Percentiles rank a stretch among this genome's conserved stretches.
Conservation (phyloP, 2,888 invertebrate species). For the Aporophyla nigra region DNA sequence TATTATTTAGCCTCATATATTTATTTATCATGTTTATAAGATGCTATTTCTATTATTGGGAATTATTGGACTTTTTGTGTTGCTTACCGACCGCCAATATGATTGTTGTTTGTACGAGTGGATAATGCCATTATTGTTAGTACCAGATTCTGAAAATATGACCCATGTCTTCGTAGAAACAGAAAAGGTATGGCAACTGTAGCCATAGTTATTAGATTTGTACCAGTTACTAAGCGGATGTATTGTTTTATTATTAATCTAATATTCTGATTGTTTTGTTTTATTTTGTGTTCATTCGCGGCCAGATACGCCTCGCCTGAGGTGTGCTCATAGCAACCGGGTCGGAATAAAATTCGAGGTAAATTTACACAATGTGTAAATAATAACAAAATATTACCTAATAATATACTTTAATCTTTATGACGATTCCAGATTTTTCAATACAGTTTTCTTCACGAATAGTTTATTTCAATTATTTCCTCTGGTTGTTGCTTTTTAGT, state of each 20-base stretch:
- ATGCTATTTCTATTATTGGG: not conserved
- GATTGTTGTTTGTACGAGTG: not conserved
- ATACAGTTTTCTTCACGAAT: not conserved
- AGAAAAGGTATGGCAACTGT: no score
- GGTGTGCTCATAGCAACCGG: not conserved
- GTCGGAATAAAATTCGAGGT: not conserved
- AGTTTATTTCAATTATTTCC: not conserved
- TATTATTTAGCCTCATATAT: constrained; percentile 7
- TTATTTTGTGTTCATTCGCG: not conserved
- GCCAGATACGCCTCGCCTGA: not conserved
- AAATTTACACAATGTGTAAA: not conserved
- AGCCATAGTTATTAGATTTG: no score
- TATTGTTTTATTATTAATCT: no score
- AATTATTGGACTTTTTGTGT: not conserved
- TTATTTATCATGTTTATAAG: not conserved
- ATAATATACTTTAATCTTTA: not conserved
- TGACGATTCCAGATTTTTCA: not conserved
- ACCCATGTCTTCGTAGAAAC: no score
- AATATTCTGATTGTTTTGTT: not conserved
- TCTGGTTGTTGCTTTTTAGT: not conserved
- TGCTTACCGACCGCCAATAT: not conserved
- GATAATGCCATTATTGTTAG: not conserved
- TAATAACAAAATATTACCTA: not conserved
- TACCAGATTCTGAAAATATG: no score
- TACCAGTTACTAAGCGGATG: no score